Evolutionary conservation across 30 jellyfish, hydroid and myxozoan genomes (phyloP).

Genomic region (Pseudorhiza aurosa): DNA sequence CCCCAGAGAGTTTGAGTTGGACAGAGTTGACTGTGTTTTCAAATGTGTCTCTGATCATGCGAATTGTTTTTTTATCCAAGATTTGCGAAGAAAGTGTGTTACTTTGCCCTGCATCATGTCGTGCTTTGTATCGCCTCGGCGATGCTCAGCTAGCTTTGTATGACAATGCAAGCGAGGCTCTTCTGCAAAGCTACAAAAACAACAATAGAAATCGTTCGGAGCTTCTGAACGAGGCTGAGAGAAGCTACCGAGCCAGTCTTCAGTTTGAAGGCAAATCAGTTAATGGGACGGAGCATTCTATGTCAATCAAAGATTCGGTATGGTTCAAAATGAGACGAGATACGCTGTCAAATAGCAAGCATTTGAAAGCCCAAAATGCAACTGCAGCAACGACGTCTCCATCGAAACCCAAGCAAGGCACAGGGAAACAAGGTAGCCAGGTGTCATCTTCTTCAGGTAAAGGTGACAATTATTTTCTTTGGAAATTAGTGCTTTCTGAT

Average conservation of each 20-base stretch:
- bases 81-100: conserved; percentile 77
- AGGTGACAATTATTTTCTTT: neutral
- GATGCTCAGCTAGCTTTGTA: conserved; percentile 38
- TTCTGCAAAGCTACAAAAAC: neutral
- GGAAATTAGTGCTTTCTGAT: too few relatives aligned
- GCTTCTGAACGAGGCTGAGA: conserved; percentile 66
- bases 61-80: conserved; percentile 8
- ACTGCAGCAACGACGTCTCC: neutral
- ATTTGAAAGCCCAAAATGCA: neutral
- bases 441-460: neutral
- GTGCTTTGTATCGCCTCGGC: conserved; percentile 69
- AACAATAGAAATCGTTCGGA: neutral
- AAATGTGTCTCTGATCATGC: too few relatives aligned
- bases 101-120: conserved; percentile 58
- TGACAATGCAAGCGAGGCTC: neutral
- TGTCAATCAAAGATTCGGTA: conserved; percentile 22
- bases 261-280: conserved; percentile 60
- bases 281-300: conserved; percentile 30
- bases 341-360: neutral
- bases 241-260: conserved; percentile 76
- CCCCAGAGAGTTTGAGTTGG: too few relatives aligned
- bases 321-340: conserved; percentile 67
- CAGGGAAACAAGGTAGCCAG: neutral
- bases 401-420: neutral
- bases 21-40: too few relatives aligned